Evolutionary conservation across 2,797 vertebrate species (phyloP).

Genomic region (Columba guinea): DNA sequence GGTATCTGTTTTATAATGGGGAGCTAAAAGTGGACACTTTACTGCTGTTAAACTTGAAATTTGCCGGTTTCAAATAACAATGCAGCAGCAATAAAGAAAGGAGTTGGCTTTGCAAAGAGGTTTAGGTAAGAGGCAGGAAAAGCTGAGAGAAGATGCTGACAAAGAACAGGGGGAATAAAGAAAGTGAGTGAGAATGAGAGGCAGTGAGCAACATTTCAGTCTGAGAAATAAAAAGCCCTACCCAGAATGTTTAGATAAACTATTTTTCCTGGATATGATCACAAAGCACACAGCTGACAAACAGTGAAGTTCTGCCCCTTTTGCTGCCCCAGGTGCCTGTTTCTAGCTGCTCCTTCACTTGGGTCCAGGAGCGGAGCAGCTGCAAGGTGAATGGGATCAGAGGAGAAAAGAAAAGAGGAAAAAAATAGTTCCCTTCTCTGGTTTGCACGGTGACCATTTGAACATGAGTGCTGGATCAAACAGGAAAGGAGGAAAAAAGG

Average conservation of each 20-base stretch:
- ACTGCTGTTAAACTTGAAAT: not conserved
- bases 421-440: not conserved
- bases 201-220: not conserved
- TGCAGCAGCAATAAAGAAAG: not conserved
- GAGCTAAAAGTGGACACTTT: not conserved
- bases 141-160: not conserved
- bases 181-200: not conserved
- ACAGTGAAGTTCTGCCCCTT: not conserved
- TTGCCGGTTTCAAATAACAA: not conserved
- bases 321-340: not conserved
- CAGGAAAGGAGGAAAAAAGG: not conserved
- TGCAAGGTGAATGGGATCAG: not conserved
- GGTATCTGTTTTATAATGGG: not conserved
- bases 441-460: not conserved
- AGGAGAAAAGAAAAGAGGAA: not conserved
- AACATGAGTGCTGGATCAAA: not conserved
- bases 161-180: fast-evolving
- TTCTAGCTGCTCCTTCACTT: not conserved
- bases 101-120: not conserved
- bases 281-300: not conserved
- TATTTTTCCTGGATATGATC: not conserved
- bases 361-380: not conserved
- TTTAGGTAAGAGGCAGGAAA: not conserved
- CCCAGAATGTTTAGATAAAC: not conserved
- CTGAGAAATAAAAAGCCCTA: not conserved